Evolutionary conservation across 2,888 invertebrate species (phyloP), one percentile per base, ranked within the genome.

Genomic region (Thera britannica): DNA sequence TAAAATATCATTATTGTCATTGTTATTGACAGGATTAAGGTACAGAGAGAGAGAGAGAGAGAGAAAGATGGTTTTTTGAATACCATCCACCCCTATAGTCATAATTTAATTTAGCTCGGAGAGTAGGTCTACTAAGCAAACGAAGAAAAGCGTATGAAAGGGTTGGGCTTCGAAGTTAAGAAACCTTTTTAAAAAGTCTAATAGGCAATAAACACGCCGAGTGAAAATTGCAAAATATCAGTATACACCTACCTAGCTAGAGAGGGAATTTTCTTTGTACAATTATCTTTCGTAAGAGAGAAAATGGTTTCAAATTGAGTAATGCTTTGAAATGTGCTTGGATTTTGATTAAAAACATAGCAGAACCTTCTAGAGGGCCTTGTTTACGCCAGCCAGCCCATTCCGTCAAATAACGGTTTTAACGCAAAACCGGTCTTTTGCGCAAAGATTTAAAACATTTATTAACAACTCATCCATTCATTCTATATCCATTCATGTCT

Each of bases 341-440:
- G 36, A 23, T 38, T 59, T 59, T 59, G 59, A 59, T 59, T 59
- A 59, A 59, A 23, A 59, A 38, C 49, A 6, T 12, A 58, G 36
- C 35, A 48, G n/a, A 58, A 48, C 46, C 48, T 46, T 46, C 9
- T 46, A 46, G 9, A 46, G 9, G 8, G 9, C 6, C 9, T 58
- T 35, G 48, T 58, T 58, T 35, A 36, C 48, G 7, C 48, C 58
- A 59, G 7, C 48, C 58, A 59, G 59, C 49, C 48, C 12, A 12
- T 59, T 59, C 49, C 49, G 49, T 51, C 49, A 51, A 49, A 58
- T 35, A 58, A 49, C 36, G 36, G 59, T 59, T 59, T 23, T 9
- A 8, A 52, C 52, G 41, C 41, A 7, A 41, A 41, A 41, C 7
- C 41, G 41, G 7, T 41, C 6, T 41, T 7, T 41, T 2, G 41